Base-by-base conservation (phyloP, 2,113 vertebrate genomes). In the Porphyrio hochstetteri region DNA sequence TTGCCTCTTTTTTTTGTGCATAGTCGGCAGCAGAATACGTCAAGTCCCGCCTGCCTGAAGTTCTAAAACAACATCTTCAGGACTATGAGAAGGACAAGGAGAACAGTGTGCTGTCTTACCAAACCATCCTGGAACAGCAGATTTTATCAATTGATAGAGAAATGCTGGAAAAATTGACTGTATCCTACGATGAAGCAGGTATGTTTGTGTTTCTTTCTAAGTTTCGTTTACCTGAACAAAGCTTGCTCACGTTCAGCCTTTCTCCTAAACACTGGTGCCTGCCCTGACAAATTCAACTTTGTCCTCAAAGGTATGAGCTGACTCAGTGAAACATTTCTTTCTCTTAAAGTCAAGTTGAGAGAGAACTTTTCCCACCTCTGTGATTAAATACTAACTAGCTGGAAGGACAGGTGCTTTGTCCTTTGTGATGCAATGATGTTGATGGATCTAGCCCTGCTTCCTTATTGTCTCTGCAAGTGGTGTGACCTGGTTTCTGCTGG, bases 121-220 rank as follows among this genome's bases (percentile, higher is more conserved):
- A 99, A 31, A 98, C 98, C 85, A 99, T 99, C 96, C 98, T 99
- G 93, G 98, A 99, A 93, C 99, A 99, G 96, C 99, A 99, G 97
- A 99, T 99, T 95, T 95, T 99, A 11, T 98, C 98, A 7, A 97
- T 99, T 68, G 99, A 99, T 95, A 97, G 98, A 92, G 99, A 99
- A 92, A 99, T 99, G 97, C 97, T 99, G 92, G 99, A 99, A 77
- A 99, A 99, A 92, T 97, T 99, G 36, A 98, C 99, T 0, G 98
- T 98, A 8, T 98, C 98, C 75, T 99, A 99, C 21, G 99, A 99
- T 27, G 99, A 99, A 98, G 99, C 99, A 98, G 99, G 99, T 99
- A 97, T 28, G 94, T 61, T 59, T 15, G 15, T 11, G 8, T 2
- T 25, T 29, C 16, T 35, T 68, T 36, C 27, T 3, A 7, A 55